Evolutionary conservation across 2,888 invertebrate species (phyloP).

Genomic region (Mythimna lalbum): DNA sequence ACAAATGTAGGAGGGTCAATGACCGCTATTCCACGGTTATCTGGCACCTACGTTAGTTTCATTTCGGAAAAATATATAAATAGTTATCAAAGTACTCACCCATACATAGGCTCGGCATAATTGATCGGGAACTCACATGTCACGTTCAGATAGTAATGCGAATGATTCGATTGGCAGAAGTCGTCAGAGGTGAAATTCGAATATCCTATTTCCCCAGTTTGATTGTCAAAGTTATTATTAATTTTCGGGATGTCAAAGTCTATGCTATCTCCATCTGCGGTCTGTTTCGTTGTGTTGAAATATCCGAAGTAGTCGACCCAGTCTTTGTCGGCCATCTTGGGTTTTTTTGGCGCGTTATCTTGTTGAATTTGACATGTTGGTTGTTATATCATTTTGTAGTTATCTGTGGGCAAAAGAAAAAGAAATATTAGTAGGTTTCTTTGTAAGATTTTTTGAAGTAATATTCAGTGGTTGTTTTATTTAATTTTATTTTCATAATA

Average conservation of each 20-base stretch:
- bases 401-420: slow-evolving; percentile 57
- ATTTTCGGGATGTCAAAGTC: slow-evolving; percentile 60
- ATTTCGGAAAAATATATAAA: too few relatives aligned
- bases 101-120: slow-evolving; percentile 93
- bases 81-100: slow-evolving; percentile 76
- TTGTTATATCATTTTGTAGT: slow-evolving; percentile 34
- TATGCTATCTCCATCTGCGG: slow-evolving; percentile 54
- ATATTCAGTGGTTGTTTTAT: too few relatives aligned
- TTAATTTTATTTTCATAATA: too few relatives aligned
- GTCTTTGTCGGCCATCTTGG: slow-evolving; percentile 83
- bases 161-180: slow-evolving; percentile 83
- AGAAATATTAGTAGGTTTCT: background rate
- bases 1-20: too few relatives aligned
- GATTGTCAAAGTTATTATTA: slow-evolving; percentile 75
- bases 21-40: too few relatives aligned
- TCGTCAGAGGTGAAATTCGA: slow-evolving; percentile 83
- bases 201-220: slow-evolving; percentile 71
- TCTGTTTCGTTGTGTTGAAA: slow-evolving; percentile 66
- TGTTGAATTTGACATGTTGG: slow-evolving; percentile 46
- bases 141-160: slow-evolving; percentile 91
- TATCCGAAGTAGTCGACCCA: slow-evolving; percentile 79
- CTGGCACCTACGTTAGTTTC: too few relatives aligned
- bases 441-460: too few relatives aligned
- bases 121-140: slow-evolving; percentile 92
- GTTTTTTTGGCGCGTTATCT: slow-evolving; percentile 37